A percentile compares a stretch with the other conserved stretches of the same genome.
phyloP scores from a whole-genome alignment of 2,797 vertebrate species.

The Parauchenoglanis punctatus region DNA sequence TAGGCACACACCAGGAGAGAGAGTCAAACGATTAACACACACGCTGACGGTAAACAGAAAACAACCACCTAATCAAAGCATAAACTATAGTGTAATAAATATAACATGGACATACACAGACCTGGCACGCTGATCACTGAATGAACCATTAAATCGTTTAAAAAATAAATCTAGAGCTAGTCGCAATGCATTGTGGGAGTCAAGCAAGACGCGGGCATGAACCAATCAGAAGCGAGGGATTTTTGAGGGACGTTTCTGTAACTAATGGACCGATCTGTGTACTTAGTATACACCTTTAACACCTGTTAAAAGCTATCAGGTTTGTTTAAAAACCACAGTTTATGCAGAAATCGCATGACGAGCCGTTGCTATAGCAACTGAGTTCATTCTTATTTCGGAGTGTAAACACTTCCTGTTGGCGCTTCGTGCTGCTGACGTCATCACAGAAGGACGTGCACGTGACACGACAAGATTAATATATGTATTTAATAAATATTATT shows the following conservation, averaged over 20 bases:
- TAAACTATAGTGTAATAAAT: no score
- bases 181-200: slow-evolving; percentile 3
- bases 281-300: background rate
- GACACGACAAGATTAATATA: background rate
- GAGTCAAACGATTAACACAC: no score
- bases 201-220: background rate
- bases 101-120: background rate
- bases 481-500: no score
- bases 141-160: background rate
- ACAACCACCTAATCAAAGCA: background rate
- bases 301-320: no score
- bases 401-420: background rate
- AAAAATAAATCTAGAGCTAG: no score
- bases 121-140: rapidly evolving
- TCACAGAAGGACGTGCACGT: background rate
- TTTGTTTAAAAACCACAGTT: background rate
- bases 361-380: background rate
- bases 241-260: background rate
- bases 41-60: background rate
- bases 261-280: background rate
- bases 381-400: background rate
- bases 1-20: rapidly evolving
- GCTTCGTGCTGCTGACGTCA: background rate
- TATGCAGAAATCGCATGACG: background rate
- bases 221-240: background rate